Conservation (phyloP, 64 coral and sea anemone species). For the Dendronephthya gigantea region DNA sequence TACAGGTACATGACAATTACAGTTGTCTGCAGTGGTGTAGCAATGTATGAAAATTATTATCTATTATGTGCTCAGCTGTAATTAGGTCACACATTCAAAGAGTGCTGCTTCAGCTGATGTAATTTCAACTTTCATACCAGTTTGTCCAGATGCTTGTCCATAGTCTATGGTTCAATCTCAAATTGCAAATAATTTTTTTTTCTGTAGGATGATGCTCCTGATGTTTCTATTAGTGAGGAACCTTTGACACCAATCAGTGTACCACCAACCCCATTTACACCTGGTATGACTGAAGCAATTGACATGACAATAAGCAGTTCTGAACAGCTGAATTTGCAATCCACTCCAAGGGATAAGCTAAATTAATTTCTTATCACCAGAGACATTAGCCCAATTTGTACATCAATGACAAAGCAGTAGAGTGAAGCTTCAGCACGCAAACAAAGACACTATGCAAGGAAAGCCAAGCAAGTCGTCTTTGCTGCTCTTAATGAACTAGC, state of each 20-base stretch:
- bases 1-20: slow-evolving; percentile 27
- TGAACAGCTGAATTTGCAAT: not conserved
- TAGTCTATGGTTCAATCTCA: not conserved
- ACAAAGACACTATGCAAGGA: not conserved
- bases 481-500: too few species aligned
- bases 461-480: not conserved
- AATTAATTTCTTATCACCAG: not conserved
- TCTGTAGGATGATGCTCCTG: slow-evolving; percentile 25
- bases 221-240: slow-evolving; percentile 11
- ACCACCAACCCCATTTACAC: slow-evolving; percentile 35
- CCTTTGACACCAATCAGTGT: slow-evolving; percentile 38
- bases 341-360: not conserved
- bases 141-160: not conserved
- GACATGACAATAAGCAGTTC: slow-evolving; percentile 41
- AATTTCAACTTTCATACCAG: not conserved
- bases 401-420: not conserved
- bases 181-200: not conserved
- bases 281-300: slow-evolving; percentile 41
- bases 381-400: not conserved
- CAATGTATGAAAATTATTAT: not conserved
- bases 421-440: not conserved
- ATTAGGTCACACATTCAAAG: not conserved
- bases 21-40: slow-evolving; percentile 8
- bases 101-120: too few species aligned
- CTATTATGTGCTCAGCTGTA: not conserved